Evolutionary conservation across 2,113 vertebrate genomes (phyloP).

Genomic region (Capricornis sumatraensis): DNA sequence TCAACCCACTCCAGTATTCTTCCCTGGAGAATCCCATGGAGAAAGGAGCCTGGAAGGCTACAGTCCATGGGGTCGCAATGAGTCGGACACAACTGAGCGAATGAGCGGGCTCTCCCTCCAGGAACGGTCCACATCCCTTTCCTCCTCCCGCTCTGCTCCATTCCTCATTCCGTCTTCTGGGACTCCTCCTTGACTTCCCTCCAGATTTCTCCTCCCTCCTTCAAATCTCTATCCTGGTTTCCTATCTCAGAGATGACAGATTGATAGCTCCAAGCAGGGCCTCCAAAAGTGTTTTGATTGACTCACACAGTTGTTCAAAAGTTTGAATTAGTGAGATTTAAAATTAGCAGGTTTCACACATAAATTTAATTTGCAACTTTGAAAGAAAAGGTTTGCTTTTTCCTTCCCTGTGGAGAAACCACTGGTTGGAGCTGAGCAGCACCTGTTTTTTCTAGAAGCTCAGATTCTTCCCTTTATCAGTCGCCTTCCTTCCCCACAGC

Average conservation of each 20-base stretch:
- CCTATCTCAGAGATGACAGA: not conserved
- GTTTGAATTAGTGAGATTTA: not conserved
- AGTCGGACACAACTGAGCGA: not conserved
- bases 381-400: not conserved
- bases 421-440: not conserved
- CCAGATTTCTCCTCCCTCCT: not conserved
- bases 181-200: not conserved
- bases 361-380: not conserved
- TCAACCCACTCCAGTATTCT: not conserved
- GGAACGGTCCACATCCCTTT: not conserved
- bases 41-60: not conserved
- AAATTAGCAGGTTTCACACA: not conserved
- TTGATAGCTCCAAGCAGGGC: not conserved
- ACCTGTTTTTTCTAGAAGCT: not conserved
- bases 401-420: not conserved
- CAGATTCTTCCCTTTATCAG: not conserved
- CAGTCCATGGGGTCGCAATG: not conserved
- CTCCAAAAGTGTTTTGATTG: not conserved
- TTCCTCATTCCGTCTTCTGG: not conserved
- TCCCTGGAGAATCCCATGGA: not conserved
- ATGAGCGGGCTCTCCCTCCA: not conserved
- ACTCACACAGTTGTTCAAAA: not conserved
- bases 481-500: not conserved
- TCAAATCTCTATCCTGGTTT: not conserved
- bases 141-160: not conserved